A percentile compares a stretch with the other conserved stretches of the same genome.
Conservation (phyloP, 2,113 vertebrate species). For the Pyrgilauda ruficollis region DNA sequence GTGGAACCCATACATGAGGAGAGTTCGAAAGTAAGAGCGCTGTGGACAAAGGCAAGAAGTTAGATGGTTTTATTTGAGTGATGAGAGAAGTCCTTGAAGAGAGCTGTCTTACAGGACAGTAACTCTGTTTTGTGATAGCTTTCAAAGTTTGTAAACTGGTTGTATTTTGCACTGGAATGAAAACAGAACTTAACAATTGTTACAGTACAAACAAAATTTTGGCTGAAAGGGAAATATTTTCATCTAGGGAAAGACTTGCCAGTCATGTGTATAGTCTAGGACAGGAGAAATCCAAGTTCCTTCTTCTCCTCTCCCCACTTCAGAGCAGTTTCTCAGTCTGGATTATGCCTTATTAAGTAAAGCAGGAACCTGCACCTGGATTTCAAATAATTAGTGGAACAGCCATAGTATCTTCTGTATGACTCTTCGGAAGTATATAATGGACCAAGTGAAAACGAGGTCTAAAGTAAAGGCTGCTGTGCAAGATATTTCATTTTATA, state of each 20-base stretch:
- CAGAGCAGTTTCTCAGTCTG: neutral
- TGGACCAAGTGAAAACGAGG: neutral
- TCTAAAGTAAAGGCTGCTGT: neutral
- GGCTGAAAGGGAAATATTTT: neutral
- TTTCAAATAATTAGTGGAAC: neutral
- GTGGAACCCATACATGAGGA: slow-evolving; percentile 97
- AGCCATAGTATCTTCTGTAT: neutral
- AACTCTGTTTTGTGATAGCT: neutral
- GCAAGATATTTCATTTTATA: neutral
- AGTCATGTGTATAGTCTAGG: neutral
- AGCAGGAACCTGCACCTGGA: neutral
- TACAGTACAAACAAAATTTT: neutral
- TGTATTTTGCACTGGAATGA: neutral
- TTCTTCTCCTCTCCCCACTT: neutral
- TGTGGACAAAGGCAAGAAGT: slow-evolving; percentile 66
- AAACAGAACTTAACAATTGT: neutral
- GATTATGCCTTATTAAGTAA: neutral
- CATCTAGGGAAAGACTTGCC: neutral
- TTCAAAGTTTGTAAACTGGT: neutral
- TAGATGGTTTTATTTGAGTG: neutral
- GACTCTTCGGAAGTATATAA: neutral
- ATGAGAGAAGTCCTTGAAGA: neutral
- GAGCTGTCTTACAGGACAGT: neutral
- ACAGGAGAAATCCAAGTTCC: neutral
- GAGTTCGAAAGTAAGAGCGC: slow-evolving; percentile 92